Evolutionary conservation across 2,113 vertebrate species (phyloP).

Genomic region (Gallinago undulata): DNA sequence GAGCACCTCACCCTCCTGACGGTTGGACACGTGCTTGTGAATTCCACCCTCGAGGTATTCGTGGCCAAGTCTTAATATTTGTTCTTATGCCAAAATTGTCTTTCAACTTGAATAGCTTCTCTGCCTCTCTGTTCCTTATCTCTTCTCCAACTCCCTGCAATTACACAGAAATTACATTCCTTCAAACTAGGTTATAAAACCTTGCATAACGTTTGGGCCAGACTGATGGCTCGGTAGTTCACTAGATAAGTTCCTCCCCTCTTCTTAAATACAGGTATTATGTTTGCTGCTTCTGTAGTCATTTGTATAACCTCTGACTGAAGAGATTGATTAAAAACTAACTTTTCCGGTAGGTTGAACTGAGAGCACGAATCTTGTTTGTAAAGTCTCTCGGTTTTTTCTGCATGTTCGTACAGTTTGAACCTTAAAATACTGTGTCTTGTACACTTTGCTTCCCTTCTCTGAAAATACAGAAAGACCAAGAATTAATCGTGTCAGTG

Average conservation of each 20-base stretch:
- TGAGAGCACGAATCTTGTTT: neutral
- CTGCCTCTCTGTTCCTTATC: conserved; percentile 36
- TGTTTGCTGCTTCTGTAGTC: conserved; percentile 32
- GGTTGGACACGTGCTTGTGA: neutral
- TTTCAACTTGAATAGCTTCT: conserved; percentile 19
- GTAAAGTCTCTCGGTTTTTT: neutral
- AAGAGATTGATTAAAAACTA: conserved; percentile 36
- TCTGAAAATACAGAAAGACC: neutral
- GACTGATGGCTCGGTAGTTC: conserved; percentile 11
- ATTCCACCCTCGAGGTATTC: neutral
- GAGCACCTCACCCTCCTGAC: neutral
- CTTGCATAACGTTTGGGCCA: neutral
- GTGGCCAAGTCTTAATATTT: neutral
- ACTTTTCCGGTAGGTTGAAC: neutral
- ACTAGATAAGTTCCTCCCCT: neutral
- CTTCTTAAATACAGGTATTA: neutral
- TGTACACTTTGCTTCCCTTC: neutral
- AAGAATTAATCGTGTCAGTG: neutral
- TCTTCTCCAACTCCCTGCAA: conserved; percentile 5
- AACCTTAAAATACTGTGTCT: neutral
- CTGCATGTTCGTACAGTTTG: neutral
- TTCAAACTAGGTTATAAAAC: conserved; percentile 9
- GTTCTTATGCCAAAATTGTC: conserved; percentile 33
- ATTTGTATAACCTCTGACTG: conserved; percentile 27
- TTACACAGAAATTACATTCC: conserved; percentile 44